Conservation (phyloP, 2,113 vertebrate genomes). For the Tachycineta bicolor region DNA sequence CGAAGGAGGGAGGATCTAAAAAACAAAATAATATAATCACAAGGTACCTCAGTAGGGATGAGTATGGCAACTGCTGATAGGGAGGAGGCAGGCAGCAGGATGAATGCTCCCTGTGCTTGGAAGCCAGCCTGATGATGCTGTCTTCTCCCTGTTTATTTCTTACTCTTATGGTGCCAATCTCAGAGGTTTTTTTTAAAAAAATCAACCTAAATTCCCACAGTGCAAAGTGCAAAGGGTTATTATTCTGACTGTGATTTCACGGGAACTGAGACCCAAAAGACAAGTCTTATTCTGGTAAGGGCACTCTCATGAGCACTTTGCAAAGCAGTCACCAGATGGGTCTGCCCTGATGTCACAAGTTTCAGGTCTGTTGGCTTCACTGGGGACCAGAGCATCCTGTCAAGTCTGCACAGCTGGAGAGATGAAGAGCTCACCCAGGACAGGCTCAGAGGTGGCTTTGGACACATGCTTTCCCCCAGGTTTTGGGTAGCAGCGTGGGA, state of each 20-base stretch:
- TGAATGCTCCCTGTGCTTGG: background rate
- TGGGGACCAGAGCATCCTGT: background rate
- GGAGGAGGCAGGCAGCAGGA: background rate
- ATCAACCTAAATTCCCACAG: background rate
- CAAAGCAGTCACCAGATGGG: background rate
- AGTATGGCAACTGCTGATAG: fast-evolving
- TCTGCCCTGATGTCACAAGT: background rate
- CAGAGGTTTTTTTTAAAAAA: background rate
- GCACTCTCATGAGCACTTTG: background rate
- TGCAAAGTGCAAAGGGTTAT: background rate
- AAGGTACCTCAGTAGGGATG: background rate
- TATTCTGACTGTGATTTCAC: background rate
- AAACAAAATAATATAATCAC: background rate
- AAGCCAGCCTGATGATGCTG: background rate
- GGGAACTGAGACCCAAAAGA: background rate
- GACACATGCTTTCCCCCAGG: background rate
- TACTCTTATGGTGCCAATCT: background rate
- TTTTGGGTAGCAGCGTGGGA: background rate
- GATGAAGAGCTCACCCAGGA: background rate
- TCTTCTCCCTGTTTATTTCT: background rate
- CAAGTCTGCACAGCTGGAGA: background rate
- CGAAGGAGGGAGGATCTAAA: background rate
- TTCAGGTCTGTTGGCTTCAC: background rate
- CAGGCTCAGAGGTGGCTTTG: background rate
- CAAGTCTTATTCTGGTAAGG: background rate